These are phyloP conservation scores for Phalangium opilio DNA, from an alignment of 2,888 invertebrate genomes.

Conservation along the genomic window DNA sequence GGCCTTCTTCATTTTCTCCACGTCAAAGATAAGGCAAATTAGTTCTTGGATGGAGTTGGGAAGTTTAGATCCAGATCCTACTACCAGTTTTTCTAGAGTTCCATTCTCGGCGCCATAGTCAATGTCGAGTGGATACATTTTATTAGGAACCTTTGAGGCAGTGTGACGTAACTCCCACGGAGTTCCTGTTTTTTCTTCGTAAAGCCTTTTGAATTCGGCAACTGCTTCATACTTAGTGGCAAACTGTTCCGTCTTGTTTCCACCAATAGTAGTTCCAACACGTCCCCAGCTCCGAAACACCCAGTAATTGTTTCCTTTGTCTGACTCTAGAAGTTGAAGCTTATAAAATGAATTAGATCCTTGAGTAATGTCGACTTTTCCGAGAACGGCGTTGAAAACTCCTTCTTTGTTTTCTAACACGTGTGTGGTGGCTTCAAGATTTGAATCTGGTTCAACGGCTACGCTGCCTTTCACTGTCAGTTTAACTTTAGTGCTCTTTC, in stretches of 20 bases:
- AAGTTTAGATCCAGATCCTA: slow-evolving; percentile 45
- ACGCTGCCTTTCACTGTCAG: slow-evolving; percentile 64
- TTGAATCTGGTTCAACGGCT: slow-evolving; percentile 81
- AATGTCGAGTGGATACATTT: slow-evolving; percentile 72
- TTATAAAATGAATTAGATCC: slow-evolving; percentile 92
- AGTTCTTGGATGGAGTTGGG: slow-evolving; percentile 62
- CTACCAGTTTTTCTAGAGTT: slow-evolving; percentile 5
- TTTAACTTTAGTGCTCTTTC: slow-evolving; percentile 38
- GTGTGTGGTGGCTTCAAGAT: slow-evolving; percentile 55
- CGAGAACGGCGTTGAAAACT: slow-evolving; percentile 63
- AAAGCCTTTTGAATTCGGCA: slow-evolving; percentile 44
- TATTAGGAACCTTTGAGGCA: slow-evolving; percentile 54
- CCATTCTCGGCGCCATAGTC: slow-evolving; percentile 47
- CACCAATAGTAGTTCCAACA: slow-evolving; percentile 85
- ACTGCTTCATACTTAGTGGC: slow-evolving; percentile 42
- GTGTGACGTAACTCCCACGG: slow-evolving; percentile 47
- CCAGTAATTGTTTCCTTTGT: slow-evolving; percentile 45
- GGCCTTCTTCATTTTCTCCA: slow-evolving; percentile 76
- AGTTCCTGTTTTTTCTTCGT: slow-evolving; percentile 69
- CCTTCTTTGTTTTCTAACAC: slow-evolving; percentile 32
- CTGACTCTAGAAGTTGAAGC: slow-evolving; percentile 68
- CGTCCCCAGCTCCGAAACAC: slow-evolving; percentile 90
- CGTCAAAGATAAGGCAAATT: slow-evolving; percentile 73
- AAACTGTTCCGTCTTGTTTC: slow-evolving; percentile 44
- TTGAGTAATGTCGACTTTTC: slow-evolving; percentile 64